Evolutionary conservation across 2,797 vertebrate species (phyloP).

Genomic region (Vultur gryphus): DNA sequence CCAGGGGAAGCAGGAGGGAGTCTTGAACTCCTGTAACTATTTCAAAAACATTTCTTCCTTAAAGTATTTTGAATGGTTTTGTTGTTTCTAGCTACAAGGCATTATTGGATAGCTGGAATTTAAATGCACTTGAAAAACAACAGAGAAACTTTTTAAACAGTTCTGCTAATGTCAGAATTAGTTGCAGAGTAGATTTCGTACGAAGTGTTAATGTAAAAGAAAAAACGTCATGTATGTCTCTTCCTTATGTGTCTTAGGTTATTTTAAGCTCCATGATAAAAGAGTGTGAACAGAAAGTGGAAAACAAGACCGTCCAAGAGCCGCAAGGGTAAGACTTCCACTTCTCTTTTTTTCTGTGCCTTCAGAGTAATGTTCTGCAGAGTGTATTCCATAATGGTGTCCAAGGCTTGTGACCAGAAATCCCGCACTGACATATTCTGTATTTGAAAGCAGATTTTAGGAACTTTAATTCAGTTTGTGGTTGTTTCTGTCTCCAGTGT

Average conservation of each 20-base stretch:
- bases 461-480: background rate
- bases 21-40: background rate
- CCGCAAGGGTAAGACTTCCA: constrained; percentile 87
- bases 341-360: background rate
- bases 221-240: background rate
- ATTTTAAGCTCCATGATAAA: constrained; percentile 99
- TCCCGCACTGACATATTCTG: background rate
- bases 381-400: background rate
- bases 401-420: background rate
- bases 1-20: background rate
- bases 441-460: background rate
- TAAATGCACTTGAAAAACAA: background rate
- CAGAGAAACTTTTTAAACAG: background rate
- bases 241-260: constrained; percentile 78
- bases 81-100: background rate
- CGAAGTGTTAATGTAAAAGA: background rate
- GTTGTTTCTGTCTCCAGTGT: background rate
- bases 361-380: background rate
- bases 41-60: background rate
- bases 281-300: constrained; percentile 98
- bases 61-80: background rate
- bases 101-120: background rate
- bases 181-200: background rate
- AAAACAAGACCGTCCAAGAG: constrained; percentile 93
- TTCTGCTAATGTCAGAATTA: background rate